Evolutionary conservation across 92 coral and sea anemone species (phyloP), one percentile per base, ranked within the genome.

Genomic region (Isaurus tuberculatus): DNA sequence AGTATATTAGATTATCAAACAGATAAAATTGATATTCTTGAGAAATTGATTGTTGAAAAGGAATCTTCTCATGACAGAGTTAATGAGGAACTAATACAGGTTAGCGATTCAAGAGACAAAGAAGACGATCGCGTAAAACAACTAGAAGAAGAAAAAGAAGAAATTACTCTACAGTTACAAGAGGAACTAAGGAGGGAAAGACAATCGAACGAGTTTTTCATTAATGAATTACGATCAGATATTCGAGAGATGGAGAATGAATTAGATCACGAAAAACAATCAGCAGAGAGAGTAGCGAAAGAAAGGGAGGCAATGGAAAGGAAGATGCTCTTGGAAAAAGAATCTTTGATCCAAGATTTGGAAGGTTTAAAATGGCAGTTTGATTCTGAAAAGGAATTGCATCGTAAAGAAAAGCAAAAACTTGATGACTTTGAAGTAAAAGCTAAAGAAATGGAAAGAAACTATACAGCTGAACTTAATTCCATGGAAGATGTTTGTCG

Each of bases 141-240:
- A 22, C 71, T 84, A 65, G 89, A 92, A 46, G 91, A 86, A 28
- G 93, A 89, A 28, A 85, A 86, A 48, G 72, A 71, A 72, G 91
- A 89, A 29, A 75, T 73, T 19, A 58, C 63, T 71, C 68, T 87
- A 34, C 78, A 72, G 29, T 40, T 77, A 14, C 70, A 58, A 58
- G 82, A 77, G 29, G 82, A 77, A 28, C 69, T 77, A 2, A 69
- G 82, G 58, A 74, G 92, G 14, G 92, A 89, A 73, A 86, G 68
- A 28, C 84, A 85, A 58, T 85, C 84, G 2, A 89, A 55, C 43
- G 79, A 86, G 44, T 53, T 83, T 16, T 80, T 89, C 28, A 81
- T 89, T 19, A 66, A 74, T 22, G 92, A 89, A 22, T 84, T 89
- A 23, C 87, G 84, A 37, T 65, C 83, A 13, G 92, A 89, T 42